phyloP scores from a whole-genome alignment of 2,113 vertebrate genomes.

The Embiotoca jacksoni region DNA sequence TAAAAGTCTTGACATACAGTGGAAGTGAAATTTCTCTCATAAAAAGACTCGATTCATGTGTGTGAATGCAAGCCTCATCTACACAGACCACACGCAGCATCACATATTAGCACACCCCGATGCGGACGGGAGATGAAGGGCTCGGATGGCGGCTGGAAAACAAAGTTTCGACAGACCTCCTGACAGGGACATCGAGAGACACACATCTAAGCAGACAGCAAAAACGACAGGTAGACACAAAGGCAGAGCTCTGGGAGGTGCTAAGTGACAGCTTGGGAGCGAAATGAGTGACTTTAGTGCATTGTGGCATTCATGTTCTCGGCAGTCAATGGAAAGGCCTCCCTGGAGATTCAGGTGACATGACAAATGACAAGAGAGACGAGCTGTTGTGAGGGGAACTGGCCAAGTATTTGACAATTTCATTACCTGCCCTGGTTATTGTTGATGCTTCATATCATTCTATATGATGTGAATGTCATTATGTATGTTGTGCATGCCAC shows the following conservation, averaged over 20 bases:
- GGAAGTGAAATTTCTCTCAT: neutral
- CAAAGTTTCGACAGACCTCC: slow-evolving; percentile 55
- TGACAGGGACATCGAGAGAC: slow-evolving; percentile 54
- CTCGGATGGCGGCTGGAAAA: slow-evolving; percentile 32
- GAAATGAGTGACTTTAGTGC: slow-evolving; percentile 68
- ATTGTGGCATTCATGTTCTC: slow-evolving; percentile 59
- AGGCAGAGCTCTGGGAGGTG: slow-evolving; percentile 45
- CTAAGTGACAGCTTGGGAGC: slow-evolving; percentile 67
- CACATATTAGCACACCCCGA: neutral
- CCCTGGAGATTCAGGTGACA: slow-evolving; percentile 44
- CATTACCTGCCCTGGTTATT: slow-evolving; percentile 20
- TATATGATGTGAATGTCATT: slow-evolving; percentile 6
- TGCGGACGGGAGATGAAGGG: slow-evolving; percentile 17
- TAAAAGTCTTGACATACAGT: neutral
- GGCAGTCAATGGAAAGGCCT: slow-evolving; percentile 50
- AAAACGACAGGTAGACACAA: slow-evolving; percentile 62
- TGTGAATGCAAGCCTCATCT: neutral
- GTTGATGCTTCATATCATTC: slow-evolving; percentile 33
- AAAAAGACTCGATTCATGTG: slow-evolving; percentile 16
- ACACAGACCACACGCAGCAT: neutral
- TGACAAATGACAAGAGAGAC: slow-evolving; percentile 34
- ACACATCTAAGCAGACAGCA: slow-evolving; percentile 56
- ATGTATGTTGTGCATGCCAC: slow-evolving; percentile 8
- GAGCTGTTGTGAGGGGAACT: slow-evolving; percentile 17
- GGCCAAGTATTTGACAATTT: slow-evolving; percentile 17